A percentile compares a stretch with the other conserved stretches of the same genome.
phyloP scores from a whole-genome alignment of 92 coral and sea anemone species.

The Micromussa lordhowensis region DNA sequence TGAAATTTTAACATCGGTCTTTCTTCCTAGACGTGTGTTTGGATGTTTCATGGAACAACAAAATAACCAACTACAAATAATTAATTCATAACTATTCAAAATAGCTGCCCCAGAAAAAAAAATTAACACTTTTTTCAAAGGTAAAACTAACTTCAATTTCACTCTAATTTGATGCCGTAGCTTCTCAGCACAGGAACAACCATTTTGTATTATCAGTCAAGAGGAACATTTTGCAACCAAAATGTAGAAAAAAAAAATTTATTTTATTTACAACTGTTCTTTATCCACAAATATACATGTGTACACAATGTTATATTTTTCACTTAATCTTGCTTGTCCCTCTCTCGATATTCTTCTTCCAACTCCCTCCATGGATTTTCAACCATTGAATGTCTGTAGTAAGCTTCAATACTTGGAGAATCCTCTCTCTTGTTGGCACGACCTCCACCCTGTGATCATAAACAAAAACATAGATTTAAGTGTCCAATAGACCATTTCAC shows the following conservation, averaged over 20 bases:
- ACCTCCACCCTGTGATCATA: constrained; percentile 19
- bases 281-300: background rate
- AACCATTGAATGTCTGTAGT: constrained; percentile 88
- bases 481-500: too few relatives aligned
- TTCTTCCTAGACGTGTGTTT: too few relatives aligned
- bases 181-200: background rate
- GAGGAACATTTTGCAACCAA: background rate
- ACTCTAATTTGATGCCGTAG: background rate
- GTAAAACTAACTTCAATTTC: too few relatives aligned
- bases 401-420: constrained; percentile 62
- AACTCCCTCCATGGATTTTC: constrained; percentile 86
- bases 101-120: too few relatives aligned
- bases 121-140: too few relatives aligned
- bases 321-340: constrained; percentile 14
- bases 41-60: too few relatives aligned
- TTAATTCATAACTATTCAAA: too few relatives aligned
- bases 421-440: background rate
- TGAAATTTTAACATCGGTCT: too few relatives aligned
- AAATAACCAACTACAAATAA: too few relatives aligned
- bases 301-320: background rate
- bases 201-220: background rate
- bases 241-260: background rate
- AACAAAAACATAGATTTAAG: background rate
- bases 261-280: background rate
- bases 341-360: constrained; percentile 59